phyloP scores from a whole-genome alignment of 2,797 vertebrate genomes.

The Falco columbarius region DNA sequence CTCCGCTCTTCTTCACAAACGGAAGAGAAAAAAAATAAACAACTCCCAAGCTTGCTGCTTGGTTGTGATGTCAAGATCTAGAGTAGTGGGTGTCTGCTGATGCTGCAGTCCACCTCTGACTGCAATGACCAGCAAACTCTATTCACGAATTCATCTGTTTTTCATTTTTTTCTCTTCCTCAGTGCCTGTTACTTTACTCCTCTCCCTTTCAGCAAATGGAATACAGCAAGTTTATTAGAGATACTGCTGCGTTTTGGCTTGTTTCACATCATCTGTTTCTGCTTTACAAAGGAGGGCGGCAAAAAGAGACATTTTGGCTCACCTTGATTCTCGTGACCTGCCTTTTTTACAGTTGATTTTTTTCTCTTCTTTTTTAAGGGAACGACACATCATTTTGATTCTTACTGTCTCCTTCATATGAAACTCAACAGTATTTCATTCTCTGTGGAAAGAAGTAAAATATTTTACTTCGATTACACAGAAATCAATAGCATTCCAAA shows the following conservation, averaged over 20 bases:
- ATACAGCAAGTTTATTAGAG: not conserved
- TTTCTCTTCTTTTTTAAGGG: not conserved
- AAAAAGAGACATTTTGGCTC: not conserved
- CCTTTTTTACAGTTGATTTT: not conserved
- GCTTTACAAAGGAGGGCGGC: not conserved
- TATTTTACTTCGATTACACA: not conserved
- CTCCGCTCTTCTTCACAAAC: not conserved
- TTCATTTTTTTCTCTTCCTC: not conserved
- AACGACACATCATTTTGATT: not conserved
- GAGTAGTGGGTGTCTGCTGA: not conserved
- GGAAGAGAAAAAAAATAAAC: not conserved
- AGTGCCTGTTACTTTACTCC: not conserved
- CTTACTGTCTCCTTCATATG: not conserved
- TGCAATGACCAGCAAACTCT: not conserved
- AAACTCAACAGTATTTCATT: not conserved
- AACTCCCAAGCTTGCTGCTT: not conserved
- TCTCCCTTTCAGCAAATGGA: not conserved
- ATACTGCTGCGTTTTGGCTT: not conserved
- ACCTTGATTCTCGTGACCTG: not conserved
- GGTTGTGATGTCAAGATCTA: not conserved
- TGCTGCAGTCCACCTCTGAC: not conserved
- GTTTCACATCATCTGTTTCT: not conserved
- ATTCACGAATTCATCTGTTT: not conserved
- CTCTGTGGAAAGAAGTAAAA: conserved; percentile 17
- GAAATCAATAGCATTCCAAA: not conserved